These are phyloP conservation scores for Deroptyus accipitrinus DNA, from an alignment of 2,113 vertebrate genomes.

Conservation along the genomic window DNA sequence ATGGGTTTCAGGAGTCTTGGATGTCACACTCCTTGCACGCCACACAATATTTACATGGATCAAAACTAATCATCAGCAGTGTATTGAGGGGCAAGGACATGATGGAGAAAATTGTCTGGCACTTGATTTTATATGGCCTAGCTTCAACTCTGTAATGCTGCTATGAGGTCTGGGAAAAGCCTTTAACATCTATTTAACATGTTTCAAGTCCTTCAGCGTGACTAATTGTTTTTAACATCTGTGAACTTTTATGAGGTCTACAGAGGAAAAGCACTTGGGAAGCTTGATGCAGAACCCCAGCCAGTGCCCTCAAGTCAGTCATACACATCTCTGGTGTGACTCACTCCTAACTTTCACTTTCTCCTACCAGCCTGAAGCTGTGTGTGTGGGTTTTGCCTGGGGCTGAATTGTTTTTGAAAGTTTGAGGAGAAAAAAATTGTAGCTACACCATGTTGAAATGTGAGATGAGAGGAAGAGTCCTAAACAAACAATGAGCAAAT, in stretches of 20 bases:
- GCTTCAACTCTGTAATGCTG: background rate
- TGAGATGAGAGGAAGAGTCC: background rate
- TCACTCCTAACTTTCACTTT: background rate
- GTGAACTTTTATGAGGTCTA: background rate
- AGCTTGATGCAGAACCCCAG: background rate
- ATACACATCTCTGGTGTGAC: background rate
- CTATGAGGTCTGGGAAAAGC: background rate
- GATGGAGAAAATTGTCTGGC: background rate
- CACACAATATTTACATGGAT: background rate
- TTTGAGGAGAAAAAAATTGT: background rate
- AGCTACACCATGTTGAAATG: background rate
- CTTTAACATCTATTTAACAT: background rate
- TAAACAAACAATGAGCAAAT: background rate
- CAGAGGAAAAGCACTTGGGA: background rate
- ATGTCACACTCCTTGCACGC: background rate
- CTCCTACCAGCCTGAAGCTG: background rate
- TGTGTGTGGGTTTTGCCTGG: background rate
- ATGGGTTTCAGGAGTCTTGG: background rate
- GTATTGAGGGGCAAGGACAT: background rate
- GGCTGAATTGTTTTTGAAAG: background rate
- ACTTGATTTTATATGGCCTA: background rate
- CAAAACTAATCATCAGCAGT: background rate
- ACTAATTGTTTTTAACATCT: slow-evolving; percentile 8
- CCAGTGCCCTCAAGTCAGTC: background rate
- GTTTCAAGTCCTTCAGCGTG: background rate